Evolutionary conservation across 2,888 invertebrate species (phyloP).

Genomic region (Machimus atricapillus): DNA sequence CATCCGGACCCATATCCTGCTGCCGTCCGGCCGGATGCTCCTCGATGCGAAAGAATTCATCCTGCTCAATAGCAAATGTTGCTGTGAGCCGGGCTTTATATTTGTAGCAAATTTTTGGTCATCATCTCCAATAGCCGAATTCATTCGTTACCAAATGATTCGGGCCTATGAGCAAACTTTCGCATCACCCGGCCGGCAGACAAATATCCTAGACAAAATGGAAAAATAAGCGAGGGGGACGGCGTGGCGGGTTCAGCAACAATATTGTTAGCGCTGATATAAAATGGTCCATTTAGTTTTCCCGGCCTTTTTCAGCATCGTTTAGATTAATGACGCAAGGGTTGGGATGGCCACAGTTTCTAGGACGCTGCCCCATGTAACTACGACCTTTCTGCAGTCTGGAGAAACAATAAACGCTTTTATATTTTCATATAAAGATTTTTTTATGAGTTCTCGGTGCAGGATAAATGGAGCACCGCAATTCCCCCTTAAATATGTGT

Average conservation of each 20-base stretch:
- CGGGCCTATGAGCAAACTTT: conserved; percentile 21
- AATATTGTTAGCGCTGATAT: conserved; percentile 44
- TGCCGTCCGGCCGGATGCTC: background rate
- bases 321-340: conserved; percentile 46
- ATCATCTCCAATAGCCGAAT: conserved; percentile 37
- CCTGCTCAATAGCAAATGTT: conserved; percentile 44
- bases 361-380: background rate
- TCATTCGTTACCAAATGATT: conserved; percentile 34
- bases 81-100: conserved; percentile 33
- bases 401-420: conserved; percentile 46
- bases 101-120: conserved; percentile 42
- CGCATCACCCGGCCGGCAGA: background rate
- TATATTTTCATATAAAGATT: conserved; percentile 45
- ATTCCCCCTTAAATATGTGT: conserved; percentile 42
- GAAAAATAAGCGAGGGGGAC: conserved; percentile 11
- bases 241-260: background rate
- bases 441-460: conserved; percentile 44
- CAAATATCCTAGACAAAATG: conserved; percentile 12
- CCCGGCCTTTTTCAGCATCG: conserved; percentile 44
- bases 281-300: conserved; percentile 47
- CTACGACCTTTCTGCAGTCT: conserved; percentile 22
- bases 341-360: conserved; percentile 35
- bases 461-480: conserved; percentile 44
- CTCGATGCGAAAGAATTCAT: conserved; percentile 3
- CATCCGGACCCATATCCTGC: background rate